These are phyloP conservation scores for Ibidorhyncha struthersii DNA, from an alignment of 2,113 vertebrate species.

Conservation along the genomic window DNA sequence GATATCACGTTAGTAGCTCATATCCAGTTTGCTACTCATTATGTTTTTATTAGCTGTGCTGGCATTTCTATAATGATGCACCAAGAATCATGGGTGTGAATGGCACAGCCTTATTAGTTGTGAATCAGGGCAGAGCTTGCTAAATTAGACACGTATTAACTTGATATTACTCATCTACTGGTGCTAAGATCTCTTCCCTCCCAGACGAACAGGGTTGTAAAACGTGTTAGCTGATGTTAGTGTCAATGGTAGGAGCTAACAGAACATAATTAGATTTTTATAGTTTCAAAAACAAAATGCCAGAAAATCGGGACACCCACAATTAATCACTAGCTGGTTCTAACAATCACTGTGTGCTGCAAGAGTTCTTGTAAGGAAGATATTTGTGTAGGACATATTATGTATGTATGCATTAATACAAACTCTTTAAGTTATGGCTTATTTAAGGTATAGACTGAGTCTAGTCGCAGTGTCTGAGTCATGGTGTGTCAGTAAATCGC, in stretches of 20 bases:
- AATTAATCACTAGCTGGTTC: not conserved
- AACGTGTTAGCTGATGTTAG: not conserved
- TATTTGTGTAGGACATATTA: not conserved
- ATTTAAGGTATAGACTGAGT: not conserved
- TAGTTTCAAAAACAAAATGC: conserved; percentile 26
- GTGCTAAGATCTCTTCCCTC: not conserved
- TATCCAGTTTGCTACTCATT: not conserved
- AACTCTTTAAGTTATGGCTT: not conserved
- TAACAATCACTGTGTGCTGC: not conserved
- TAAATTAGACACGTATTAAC: not conserved
- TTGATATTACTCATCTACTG: conserved; percentile 14
- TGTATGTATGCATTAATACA: not conserved
- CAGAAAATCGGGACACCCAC: conserved; percentile 2
- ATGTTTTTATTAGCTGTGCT: conserved; percentile 1
- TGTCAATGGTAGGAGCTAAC: not conserved
- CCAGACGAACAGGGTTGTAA: conserved; percentile 25
- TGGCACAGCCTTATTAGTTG: not conserved
- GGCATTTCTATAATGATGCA: not conserved
- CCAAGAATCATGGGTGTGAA: not conserved
- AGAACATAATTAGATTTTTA: conserved; percentile 12
- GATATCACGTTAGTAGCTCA: not conserved
- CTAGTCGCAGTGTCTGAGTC: too few species aligned
- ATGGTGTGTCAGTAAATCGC: not conserved
- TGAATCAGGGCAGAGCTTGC: conserved; percentile 21
- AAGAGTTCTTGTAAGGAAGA: not conserved